Evolutionary conservation across 2,797 vertebrate genomes (phyloP).

Genomic region (Coilia nasus): DNA sequence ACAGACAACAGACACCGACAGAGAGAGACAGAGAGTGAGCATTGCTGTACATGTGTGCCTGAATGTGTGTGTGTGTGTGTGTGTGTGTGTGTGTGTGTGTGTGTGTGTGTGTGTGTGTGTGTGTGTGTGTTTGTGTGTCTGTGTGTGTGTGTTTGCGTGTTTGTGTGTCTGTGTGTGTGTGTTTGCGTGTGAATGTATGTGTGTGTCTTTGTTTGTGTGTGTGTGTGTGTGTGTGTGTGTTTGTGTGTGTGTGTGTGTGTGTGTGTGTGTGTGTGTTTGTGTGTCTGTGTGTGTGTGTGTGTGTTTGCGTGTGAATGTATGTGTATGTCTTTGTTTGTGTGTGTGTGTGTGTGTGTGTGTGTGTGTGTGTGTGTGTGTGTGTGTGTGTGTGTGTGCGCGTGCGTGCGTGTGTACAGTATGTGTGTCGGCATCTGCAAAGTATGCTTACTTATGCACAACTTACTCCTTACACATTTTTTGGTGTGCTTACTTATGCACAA

Average conservation of each 20-base stretch:
- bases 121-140: not conserved
- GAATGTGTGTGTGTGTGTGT: not conserved
- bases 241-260: not conserved
- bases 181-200: not conserved
- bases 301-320: not conserved
- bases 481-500: not conserved
- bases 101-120: not conserved
- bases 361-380: not conserved
- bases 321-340: not conserved
- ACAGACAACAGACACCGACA: slow-evolving; percentile 11
- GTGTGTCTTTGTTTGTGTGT: no score
- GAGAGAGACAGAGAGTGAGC: not conserved
- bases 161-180: not conserved
- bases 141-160: not conserved
- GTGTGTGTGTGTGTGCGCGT: not conserved
- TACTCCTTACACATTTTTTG: no score
- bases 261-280: not conserved
- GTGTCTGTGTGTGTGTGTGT: not conserved
- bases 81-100: not conserved
- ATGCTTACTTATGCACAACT: slow-evolving; percentile 33
- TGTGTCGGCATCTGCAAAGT: slow-evolving; percentile 34
- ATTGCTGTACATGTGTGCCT: not conserved
- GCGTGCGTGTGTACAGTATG: slow-evolving; percentile 22
- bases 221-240: not conserved
- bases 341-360: not conserved